Evolutionary conservation across 2,888 invertebrate genomes (phyloP).

Genomic region (Tenthredo scrophulariae): DNA sequence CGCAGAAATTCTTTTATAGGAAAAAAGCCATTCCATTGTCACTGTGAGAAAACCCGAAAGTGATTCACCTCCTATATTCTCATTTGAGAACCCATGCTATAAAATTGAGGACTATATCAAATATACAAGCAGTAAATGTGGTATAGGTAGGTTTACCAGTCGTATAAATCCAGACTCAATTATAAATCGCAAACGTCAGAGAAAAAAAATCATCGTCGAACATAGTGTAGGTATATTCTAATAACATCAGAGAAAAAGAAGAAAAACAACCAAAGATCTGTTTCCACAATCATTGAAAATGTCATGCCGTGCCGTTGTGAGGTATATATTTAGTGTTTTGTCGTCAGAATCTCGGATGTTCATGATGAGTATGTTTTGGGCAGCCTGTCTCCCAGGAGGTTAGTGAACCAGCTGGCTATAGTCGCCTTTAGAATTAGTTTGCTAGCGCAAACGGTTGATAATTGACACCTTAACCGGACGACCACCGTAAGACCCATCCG

Average conservation of each 20-base stretch:
- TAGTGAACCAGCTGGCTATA: slow-evolving; percentile 33
- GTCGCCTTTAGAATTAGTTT: slow-evolving; percentile 24
- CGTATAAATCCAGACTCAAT: neutral
- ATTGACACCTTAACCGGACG: slow-evolving; percentile 30
- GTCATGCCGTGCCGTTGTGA: neutral
- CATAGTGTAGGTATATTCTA: neutral
- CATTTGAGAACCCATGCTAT: neutral
- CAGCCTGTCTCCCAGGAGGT: slow-evolving; percentile 43
- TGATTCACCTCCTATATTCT: slow-evolving; percentile 1
- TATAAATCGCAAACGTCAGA: neutral
- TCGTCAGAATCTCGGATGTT: neutral
- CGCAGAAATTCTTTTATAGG: neutral
- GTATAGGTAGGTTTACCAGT: neutral
- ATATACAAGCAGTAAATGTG: neutral
- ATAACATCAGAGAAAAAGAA: too few relatives aligned
- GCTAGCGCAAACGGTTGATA: slow-evolving; percentile 31
- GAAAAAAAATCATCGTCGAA: neutral
- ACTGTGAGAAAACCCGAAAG: slow-evolving; percentile 8
- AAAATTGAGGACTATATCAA: neutral
- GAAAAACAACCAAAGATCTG: too few relatives aligned
- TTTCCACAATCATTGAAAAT: neutral
- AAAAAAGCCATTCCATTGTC: neutral
- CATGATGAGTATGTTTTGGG: slow-evolving; percentile 22
- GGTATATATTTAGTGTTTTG: neutral
- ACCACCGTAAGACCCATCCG: slow-evolving; percentile 15